Conservation (phyloP, 2,888 invertebrate species). For the Spodoptera picta region DNA sequence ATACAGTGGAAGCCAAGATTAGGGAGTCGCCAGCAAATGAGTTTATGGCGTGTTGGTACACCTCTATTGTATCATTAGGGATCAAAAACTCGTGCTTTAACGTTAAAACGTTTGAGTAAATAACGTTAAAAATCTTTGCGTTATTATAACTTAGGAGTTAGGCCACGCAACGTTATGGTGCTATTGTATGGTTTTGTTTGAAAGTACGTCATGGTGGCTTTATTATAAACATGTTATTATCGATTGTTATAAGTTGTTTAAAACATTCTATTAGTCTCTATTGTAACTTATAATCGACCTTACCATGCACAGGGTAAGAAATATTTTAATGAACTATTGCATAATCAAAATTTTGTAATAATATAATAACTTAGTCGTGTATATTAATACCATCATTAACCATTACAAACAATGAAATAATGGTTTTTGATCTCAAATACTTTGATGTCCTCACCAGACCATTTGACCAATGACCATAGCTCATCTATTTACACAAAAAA, state of each 20-base stretch:
- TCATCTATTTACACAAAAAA: too few species aligned
- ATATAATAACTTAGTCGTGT: too few species aligned
- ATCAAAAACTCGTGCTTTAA: conserved; percentile 66
- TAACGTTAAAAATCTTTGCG: conserved; percentile 52
- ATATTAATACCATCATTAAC: background rate
- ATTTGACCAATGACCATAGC: too few species aligned
- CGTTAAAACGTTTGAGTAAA: conserved; percentile 61
- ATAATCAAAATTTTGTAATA: too few species aligned
- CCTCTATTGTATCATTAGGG: conserved; percentile 71
- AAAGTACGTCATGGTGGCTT: conserved; percentile 18
- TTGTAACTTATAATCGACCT: too few species aligned
- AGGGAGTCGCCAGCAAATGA: conserved; percentile 78
- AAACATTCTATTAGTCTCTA: too few species aligned
- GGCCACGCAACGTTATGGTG: conserved; percentile 27
- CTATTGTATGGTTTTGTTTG: conserved; percentile 28
- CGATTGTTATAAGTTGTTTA: conserved; percentile 2
- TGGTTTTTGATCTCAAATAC: background rate
- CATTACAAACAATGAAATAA: background rate
- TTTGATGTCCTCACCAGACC: too few species aligned
- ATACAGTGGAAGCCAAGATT: conserved; percentile 77
- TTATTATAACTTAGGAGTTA: conserved; percentile 53
- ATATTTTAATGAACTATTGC: too few species aligned
- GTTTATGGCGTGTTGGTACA: conserved; percentile 82
- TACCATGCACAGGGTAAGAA: background rate
- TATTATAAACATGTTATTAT: conserved; percentile 8